Evolutionary conservation across 2,888 invertebrate genomes (phyloP), one percentile per base, ranked within the genome.

Genomic region (Sinodicranocentrus sp.): DNA sequence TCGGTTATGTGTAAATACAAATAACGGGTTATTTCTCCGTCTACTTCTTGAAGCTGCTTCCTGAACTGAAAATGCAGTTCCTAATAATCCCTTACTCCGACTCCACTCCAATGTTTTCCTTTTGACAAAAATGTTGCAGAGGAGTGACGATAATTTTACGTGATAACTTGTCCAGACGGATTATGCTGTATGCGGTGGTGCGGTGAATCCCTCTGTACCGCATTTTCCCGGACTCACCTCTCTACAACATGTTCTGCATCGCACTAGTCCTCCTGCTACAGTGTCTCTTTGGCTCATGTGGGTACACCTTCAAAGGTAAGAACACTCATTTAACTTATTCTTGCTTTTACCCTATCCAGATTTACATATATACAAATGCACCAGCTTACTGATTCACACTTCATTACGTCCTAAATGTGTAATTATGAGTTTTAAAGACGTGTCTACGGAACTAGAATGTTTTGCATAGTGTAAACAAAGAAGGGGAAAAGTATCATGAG

Each of bases 241-340:
- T 86, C 85, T 87, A 86, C 89, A 89, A 88, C 89, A 89, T 89
- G 89, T 87, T 89, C 88, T 88, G 88, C 88, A 89, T 88, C 86
- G 88, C 88, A 86, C 87, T 89, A 85, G 88, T 88, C 86, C 87
- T 88, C 88, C 89, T 89, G 80, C 87, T 89, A 87, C 88, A 89
- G 84, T 88, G 87, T 88, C 89, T 89, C 88, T 89, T 89, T 86
- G 88, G 88, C 85, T 88, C 88, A 86, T 88, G 87, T 80, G 89
- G 89, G 85, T 89, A 89, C 87, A 89, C 88, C 84, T 88, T 88
- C 86, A 89, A 87, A 89, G 89, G 89, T 89, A 87, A 87, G 70
- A n/a, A n/a, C n/a, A n/a, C n/a, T n/a, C n/a, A n/a, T n/a, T n/a
- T n/a, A n/a, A n/a, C n/a, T n/a, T n/a, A n/a, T n/a, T n/a, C n/a